Evolutionary conservation across 2,113 vertebrate genomes (phyloP).

Genomic region (Oreochromis spilurus): DNA sequence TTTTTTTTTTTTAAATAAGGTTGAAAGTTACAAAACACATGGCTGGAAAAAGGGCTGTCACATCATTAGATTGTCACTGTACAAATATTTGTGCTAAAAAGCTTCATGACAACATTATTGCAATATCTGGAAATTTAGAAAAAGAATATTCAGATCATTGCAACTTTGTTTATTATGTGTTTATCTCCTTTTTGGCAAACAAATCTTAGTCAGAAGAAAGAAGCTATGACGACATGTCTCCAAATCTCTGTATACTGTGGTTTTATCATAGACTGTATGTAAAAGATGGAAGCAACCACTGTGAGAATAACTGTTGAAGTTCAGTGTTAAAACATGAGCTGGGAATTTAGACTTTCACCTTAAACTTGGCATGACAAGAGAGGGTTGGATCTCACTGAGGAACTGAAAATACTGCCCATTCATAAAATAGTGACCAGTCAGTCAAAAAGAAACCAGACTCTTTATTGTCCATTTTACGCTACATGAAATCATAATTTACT

Average conservation of each 20-base stretch:
- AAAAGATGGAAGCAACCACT: neutral
- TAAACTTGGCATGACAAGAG: neutral
- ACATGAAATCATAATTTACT: neutral
- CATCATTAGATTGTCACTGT: neutral
- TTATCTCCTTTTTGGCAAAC: neutral
- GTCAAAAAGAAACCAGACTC: neutral
- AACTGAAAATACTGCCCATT: neutral
- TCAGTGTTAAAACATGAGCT: neutral
- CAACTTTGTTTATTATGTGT: neutral
- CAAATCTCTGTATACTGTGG: neutral
- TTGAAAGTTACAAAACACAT: neutral
- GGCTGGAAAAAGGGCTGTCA: neutral
- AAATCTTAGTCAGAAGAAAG: neutral
- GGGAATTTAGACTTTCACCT: neutral
- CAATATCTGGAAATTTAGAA: neutral
- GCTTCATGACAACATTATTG: neutral
- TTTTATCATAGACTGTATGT: neutral
- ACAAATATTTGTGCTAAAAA: neutral
- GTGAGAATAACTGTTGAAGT: neutral
- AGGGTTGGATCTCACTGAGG: neutral
- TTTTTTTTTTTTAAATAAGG: neutral
- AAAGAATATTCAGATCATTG: neutral
- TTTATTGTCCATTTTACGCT: neutral
- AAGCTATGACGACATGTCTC: rapidly evolving
- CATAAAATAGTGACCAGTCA: neutral